Conservation (phyloP, 2,888 invertebrate species). For the Drosophila atripex region DNA sequence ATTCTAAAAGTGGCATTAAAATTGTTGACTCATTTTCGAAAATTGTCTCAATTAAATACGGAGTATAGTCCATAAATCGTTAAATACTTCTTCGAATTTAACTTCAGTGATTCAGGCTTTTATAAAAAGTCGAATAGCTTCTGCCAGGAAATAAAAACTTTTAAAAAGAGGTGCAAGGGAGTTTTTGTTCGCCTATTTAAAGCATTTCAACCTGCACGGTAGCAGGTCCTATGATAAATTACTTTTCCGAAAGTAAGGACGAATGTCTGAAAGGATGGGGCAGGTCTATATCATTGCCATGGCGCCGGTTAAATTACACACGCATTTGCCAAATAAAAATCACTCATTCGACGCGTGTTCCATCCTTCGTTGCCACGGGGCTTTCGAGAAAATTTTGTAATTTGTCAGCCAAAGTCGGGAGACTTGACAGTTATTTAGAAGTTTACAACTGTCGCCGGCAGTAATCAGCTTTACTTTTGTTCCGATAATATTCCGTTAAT, state of each 20-base stretch:
- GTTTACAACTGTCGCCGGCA: conserved; percentile 70
- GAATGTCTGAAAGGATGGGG: conserved; percentile 4
- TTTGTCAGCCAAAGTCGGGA: conserved; percentile 57
- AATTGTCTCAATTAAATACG: too few relatives aligned
- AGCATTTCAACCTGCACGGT: conserved; percentile 32
- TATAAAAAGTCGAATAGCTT: too few relatives aligned
- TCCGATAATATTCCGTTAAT: conserved; percentile 66
- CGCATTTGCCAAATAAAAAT: conserved; percentile 75
- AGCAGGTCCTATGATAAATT: conserved; percentile 63
- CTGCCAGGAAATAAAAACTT: conserved; percentile 28
- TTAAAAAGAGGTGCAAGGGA: conserved; percentile 18
- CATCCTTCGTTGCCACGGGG: conserved; percentile 25
- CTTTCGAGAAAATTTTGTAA: conserved; percentile 48
- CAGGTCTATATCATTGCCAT: conserved; percentile 58
- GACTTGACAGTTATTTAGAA: conserved; percentile 66
- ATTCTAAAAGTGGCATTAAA: too few relatives aligned
- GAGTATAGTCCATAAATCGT: too few relatives aligned
- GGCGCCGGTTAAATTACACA: conserved; percentile 73
- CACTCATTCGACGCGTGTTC: conserved; percentile 71
- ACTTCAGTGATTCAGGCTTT: too few relatives aligned
- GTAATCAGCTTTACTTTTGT: conserved; percentile 74
- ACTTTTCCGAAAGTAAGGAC: conserved; percentile 40
- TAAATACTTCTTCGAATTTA: too few relatives aligned
- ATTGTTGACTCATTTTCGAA: too few relatives aligned
- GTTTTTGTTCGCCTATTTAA: conserved; percentile 41